Evolutionary conservation across 2,797 vertebrate genomes (phyloP), one percentile per base, ranked within the genome.

Genomic region (Megalops cyprinoides): DNA sequence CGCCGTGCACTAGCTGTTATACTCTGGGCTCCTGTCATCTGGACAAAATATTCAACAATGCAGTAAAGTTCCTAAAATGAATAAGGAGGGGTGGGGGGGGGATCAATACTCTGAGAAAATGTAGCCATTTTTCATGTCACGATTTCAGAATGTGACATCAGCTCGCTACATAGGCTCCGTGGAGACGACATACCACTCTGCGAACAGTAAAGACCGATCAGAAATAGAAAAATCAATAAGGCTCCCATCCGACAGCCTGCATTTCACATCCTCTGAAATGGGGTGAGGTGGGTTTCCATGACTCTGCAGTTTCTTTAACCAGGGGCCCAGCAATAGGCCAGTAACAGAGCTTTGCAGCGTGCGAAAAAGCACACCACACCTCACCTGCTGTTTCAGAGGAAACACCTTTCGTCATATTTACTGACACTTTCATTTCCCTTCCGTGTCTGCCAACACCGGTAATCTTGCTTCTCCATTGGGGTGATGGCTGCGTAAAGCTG

Each of bases 321-420:
- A 18, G 51, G 18, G 37, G n/a, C 37, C 37, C 39, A n/a, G 62
- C 62, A 9, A n/a, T 20, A 71, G 67, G n/a, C 44, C 67, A 37
- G 23, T 71, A 71, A 9, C 12, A 44, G 67, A 4, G 44, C 18
- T 39, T 18, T 15, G 9, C 37, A 42, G 67, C 39, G 8, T 1
- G 42, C 42, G 37, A 69, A 42, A 44, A 71, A 71, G 18, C 31
- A 25, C 31, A 31, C 51, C 10, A 10, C 46, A 4, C 55, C 1
- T 71, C 67, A 71, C 44, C 62, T 65, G 67, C 44, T 44, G n/a
- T 71, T 42, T 44, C 14, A n/a, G 67, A 71, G 44, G 18, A 71
- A 44, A 71, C 67, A 44, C 39, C 67, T 71, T 71, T 44, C 67
- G 10, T 44, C 44, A 37, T 20, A 71, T 71, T 23, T 42, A 8